Base-by-base conservation (phyloP, 2,113 vertebrate genomes). In the Sus scrofa region DNA sequence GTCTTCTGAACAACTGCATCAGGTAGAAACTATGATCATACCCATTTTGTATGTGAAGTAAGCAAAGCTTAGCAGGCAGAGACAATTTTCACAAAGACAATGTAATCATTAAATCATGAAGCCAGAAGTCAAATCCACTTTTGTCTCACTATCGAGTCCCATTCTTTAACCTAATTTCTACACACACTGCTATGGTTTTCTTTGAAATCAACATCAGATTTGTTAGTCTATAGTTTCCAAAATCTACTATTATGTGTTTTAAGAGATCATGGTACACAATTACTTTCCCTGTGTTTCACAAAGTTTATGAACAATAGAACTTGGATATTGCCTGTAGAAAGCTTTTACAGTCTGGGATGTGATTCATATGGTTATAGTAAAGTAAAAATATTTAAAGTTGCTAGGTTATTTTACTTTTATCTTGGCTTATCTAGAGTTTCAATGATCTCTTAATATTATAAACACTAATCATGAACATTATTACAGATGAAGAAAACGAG, bases 1-100 rank as follows among this genome's bases (percentile, higher is more conserved):
- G n/a, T 71, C 37, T 84, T 83, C 52, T 71, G 63, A 83, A 83
- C 14, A 87, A 63, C n/a, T 1, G 83, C 13, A 26, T 77, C 71
- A 88, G 24, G 60, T 44, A 91, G n/a, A 91, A 60, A 34, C 27
- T 83, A 91, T 63, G 67, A 87, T 27, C 89, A 44, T 24, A 79
- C 3, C 7, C 30, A 34, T 62, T 71, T 94, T 83, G 26, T 9
- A 26, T 44, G 62, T 32, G 18, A 77, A 16, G 16, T 62, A 82
- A 86, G 65, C 24, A 60, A 87, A 63, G 22, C 54, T 83, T 70
- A 77, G 39, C 68, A 70, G 71, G 5, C 15, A n/a, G 27, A 32
- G 37, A 44, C 60, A 68, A 84, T 75, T 52, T 92, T 95, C 37
- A 67, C 50, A 50, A 86, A 52, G 37, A 68, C 6, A n/a, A 44